phyloP scores from a whole-genome alignment of 2,888 invertebrate species.

The Fissipunctia ypsillon region DNA sequence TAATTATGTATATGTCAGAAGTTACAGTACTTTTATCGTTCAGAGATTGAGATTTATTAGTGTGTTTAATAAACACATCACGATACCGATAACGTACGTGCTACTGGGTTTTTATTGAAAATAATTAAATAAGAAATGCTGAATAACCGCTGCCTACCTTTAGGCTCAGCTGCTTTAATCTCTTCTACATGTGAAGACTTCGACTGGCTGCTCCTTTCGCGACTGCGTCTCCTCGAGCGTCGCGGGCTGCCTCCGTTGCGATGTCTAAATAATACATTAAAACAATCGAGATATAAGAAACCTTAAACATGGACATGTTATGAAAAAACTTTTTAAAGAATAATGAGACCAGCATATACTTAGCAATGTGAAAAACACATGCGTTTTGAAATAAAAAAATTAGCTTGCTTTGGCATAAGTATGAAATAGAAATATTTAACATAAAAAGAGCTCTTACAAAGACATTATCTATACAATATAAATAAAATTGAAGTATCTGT shows the following conservation, averaged over 20 bases:
- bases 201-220: constrained; percentile 74
- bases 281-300: not conserved
- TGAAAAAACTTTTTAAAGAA: not conserved
- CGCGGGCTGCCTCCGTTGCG: constrained; percentile 87
- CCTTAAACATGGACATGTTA: not conserved
- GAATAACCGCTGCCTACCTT: constrained; percentile 74
- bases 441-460: not conserved
- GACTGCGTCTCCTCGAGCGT: constrained; percentile 81
- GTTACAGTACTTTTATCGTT: not conserved
- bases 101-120: not conserved
- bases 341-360: not conserved
- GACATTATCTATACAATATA: too few relatives aligned
- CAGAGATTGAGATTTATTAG: not conserved
- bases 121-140: not conserved
- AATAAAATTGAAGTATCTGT: too few relatives aligned
- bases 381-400: not conserved
- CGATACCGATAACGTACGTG: not conserved
- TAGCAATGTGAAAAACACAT: not conserved
- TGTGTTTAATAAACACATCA: not conserved
- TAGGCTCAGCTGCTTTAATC: constrained; percentile 81
- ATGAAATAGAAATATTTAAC: not conserved
- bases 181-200: constrained; percentile 80
- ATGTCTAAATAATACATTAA: constrained; percentile 73
- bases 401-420: not conserved
- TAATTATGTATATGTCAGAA: not conserved